A percentile compares a stretch with the other conserved stretches of the same genome.
These are phyloP conservation scores for Cantharis rustica DNA, from an alignment of 2,888 invertebrate genomes.

Conservation along the genomic window DNA sequence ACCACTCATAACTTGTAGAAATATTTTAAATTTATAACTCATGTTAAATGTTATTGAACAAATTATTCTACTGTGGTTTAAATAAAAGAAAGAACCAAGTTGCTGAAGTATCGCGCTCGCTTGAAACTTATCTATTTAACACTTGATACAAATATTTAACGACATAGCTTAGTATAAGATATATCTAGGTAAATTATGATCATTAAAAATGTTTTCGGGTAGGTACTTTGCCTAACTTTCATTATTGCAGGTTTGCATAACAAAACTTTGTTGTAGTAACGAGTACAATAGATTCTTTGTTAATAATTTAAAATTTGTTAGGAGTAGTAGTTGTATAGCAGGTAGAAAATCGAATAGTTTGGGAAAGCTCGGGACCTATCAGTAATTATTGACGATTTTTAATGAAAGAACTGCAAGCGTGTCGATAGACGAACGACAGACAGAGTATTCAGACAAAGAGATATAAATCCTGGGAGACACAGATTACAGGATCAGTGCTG, in stretches of 20 bases:
- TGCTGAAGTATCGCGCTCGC: background rate
- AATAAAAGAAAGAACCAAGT: background rate
- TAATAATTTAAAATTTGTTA: background rate
- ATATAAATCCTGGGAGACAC: slow-evolving; percentile 53
- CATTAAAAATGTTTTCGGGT: background rate
- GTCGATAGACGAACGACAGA: slow-evolving; percentile 45
- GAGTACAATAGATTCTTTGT: background rate
- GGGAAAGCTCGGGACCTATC: background rate
- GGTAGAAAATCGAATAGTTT: background rate
- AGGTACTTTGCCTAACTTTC: background rate
- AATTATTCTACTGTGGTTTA: background rate
- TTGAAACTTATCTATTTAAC: background rate
- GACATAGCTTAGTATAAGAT: background rate
- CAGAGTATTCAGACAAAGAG: slow-evolving; percentile 48
- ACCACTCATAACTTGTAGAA: background rate
- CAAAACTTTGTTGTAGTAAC: background rate
- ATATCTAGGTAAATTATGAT: background rate
- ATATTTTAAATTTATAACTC: background rate
- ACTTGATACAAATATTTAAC: background rate
- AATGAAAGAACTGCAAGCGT: slow-evolving; percentile 20
- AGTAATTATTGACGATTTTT: slow-evolving; percentile 13
- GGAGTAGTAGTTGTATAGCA: background rate
- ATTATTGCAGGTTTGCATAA: background rate
- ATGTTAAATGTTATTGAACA: background rate
- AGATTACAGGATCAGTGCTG: slow-evolving; percentile 52